These are phyloP conservation scores for Volucella bombylans DNA, from an alignment of 2,888 invertebrate genomes.

Conservation along the genomic window DNA sequence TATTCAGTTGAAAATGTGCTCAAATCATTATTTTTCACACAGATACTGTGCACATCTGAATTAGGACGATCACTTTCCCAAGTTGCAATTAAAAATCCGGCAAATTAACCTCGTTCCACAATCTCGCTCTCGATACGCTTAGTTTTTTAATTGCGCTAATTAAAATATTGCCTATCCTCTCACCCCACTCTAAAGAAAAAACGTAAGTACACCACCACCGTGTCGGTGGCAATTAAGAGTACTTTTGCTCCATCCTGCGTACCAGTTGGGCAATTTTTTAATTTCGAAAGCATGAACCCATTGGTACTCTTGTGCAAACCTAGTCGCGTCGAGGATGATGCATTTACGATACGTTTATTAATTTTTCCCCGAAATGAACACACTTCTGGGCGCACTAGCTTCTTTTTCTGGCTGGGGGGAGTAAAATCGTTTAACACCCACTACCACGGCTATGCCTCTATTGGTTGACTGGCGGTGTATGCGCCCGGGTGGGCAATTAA, in stretches of 20 bases:
- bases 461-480: constrained; percentile 6
- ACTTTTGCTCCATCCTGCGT: constrained; percentile 44
- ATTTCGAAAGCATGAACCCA: constrained; percentile 18
- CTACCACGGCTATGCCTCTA: background rate
- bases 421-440: constrained; percentile 22
- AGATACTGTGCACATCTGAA: constrained; percentile 40
- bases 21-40: constrained; percentile 54
- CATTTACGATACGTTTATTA: constrained; percentile 65
- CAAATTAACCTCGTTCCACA: constrained; percentile 73
- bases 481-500: constrained; percentile 48
- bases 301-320: constrained; percentile 32
- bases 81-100: constrained; percentile 71
- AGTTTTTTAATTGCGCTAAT: constrained; percentile 73
- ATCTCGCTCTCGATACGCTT: constrained; percentile 70
- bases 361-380: constrained; percentile 59
- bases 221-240: constrained; percentile 57
- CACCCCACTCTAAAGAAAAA: background rate
- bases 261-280: constrained; percentile 66
- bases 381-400: background rate
- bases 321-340: constrained; percentile 22
- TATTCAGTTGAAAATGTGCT: constrained; percentile 14
- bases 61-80: constrained; percentile 64
- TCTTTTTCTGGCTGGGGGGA: background rate
- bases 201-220: background rate
- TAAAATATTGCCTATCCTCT: constrained; percentile 63